Base-by-base conservation (phyloP, 2,797 vertebrate species). In the Sebastes trivittatus region DNA sequence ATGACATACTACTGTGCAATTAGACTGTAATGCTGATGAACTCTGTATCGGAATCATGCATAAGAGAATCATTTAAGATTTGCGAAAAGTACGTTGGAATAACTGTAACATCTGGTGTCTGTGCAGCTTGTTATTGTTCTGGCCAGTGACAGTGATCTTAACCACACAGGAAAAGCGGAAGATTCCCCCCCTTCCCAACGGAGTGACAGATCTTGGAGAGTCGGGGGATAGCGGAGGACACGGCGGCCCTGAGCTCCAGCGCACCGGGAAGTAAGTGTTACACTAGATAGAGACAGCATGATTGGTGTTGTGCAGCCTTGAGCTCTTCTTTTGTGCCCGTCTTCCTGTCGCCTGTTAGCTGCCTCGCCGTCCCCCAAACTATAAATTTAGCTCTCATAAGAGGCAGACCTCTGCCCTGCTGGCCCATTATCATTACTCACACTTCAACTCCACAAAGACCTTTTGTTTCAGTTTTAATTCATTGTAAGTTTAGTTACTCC, bases 171-270 rank as follows among this genome's bases (percentile, higher is more conserved):
- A 99, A 93, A 99, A 99, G 83, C 96, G 98, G 49, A 99, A 99
- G 96, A 95, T 98, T 79, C 97, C 98, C 58, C 96, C 97, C 23
- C 93, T 99, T 79, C 98, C 98, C 82, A 99, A 99, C 27, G 98
- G 98, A 85, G 98, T 97, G 86, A 97, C 98, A 70, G 97, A 98
- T 87, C 96, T 98, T 1, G 97, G 97, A 46, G 98, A 99, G 11
- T 81, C 94, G 10, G 97, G 96, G 84, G 97, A 96, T 5, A 96
- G 97, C 0, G 98, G 97, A 56, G 98, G 98, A 25, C 98, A 99
- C 7, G 98, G 96, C 29, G 98, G 98, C 72, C 98, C 98, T 49
- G 98, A 99, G 94, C 94, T 99, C 9, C 96, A 99, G 84, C 96
- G 98, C 78, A 99, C 98, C 7, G 98, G 98, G 93, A 98, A 90